Percentiles rank a stretch among this genome's conserved stretches.
These are phyloP conservation scores for Pachliopta kotzebuea DNA, from an alignment of 2,888 invertebrate species.

Conservation along the genomic window DNA sequence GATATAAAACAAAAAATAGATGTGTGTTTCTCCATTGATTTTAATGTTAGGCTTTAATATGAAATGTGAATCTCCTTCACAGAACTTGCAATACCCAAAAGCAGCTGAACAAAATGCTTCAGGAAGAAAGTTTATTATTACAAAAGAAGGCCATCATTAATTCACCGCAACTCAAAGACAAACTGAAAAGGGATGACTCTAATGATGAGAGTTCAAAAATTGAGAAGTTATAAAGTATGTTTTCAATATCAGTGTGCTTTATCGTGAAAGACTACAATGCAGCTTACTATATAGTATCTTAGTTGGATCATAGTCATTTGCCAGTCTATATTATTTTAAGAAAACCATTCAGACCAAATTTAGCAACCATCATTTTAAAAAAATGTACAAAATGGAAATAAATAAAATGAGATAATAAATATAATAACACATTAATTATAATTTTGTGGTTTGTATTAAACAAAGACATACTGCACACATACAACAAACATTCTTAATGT, in stretches of 20 bases:
- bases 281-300: too few species aligned
- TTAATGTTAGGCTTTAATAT: conserved; percentile 1
- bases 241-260: too few species aligned
- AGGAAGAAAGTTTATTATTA: conserved; percentile 70
- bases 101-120: conserved; percentile 65
- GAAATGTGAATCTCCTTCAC: conserved; percentile 35
- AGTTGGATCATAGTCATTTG: too few species aligned
- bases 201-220: conserved; percentile 34
- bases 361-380: neutral
- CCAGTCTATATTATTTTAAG: too few species aligned
- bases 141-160: conserved; percentile 69
- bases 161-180: conserved; percentile 63
- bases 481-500: conserved; percentile 7
- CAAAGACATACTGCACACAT: neutral
- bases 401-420: neutral
- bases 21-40: conserved; percentile 13
- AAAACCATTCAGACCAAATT: too few species aligned
- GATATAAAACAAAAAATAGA: conserved; percentile 11
- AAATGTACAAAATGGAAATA: neutral
- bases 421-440: neutral
- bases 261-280: too few species aligned
- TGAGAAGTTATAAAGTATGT: conserved; percentile 1
- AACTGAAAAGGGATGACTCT: conserved; percentile 49
- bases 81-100: conserved; percentile 68
- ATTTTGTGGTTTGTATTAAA: neutral